A percentile compares a stretch with the other conserved stretches of the same genome.
Conservation (phyloP, 2,113 vertebrate genomes). For the Lepisosteus oculatus region DNA sequence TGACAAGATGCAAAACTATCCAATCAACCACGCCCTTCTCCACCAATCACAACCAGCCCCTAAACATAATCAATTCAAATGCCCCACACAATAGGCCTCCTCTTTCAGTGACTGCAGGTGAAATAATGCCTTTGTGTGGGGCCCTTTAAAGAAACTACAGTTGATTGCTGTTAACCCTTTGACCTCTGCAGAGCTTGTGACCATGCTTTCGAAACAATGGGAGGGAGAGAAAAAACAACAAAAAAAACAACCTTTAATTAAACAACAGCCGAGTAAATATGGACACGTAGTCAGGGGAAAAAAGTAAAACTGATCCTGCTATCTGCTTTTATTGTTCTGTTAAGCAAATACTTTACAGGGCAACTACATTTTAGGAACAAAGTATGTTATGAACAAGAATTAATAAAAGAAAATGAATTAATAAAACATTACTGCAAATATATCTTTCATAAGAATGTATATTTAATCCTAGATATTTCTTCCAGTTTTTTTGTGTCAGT, state of each 20-base stretch:
- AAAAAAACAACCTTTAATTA: conserved; percentile 62
- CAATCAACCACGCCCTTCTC: conserved; percentile 91
- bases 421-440: no score
- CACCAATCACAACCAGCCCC: conserved; percentile 90
- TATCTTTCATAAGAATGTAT: no score
- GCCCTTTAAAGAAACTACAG: conserved; percentile 64
- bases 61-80: conserved; percentile 90
- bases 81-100: conserved; percentile 80
- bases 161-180: conserved; percentile 83
- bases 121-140: conserved; percentile 74
- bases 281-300: conserved; percentile 21
- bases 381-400: conserved; percentile 42
- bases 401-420: conserved; percentile 30
- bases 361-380: conserved; percentile 41
- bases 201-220: conserved; percentile 67
- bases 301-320: conserved; percentile 21
- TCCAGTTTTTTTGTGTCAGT: not conserved
- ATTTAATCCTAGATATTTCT: not conserved
- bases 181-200: conserved; percentile 69
- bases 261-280: conserved; percentile 73
- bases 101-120: conserved; percentile 76
- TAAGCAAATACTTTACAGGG: conserved; percentile 47
- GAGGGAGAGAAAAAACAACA: conserved; percentile 49
- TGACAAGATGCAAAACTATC: conserved; percentile 91
- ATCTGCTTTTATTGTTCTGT: conserved; percentile 58